Percentiles rank a stretch among this genome's conserved stretches.
Conservation (phyloP, 1,140 invertebrate species). For the Penaeus japonicus region DNA sequence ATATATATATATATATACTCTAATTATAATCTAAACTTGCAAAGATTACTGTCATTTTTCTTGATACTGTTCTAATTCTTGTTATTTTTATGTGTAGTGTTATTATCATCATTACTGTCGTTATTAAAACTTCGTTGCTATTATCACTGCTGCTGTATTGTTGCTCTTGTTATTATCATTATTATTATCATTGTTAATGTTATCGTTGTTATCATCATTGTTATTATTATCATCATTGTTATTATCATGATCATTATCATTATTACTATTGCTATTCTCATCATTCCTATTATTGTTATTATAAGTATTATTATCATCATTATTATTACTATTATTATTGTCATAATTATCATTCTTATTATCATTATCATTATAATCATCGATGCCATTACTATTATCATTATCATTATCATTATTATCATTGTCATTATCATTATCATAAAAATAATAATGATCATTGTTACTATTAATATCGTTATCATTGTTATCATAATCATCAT, state of each 20-base stretch:
- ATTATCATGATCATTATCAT: neutral
- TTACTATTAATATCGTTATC: too few species aligned
- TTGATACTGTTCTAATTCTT: neutral
- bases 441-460: neutral
- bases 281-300: neutral
- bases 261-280: neutral
- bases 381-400: too few species aligned
- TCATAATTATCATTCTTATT: neutral
- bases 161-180: neutral
- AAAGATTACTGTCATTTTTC: constrained; percentile 7
- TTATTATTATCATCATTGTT: neutral
- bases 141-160: neutral
- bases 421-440: neutral
- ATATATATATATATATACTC: too few species aligned
- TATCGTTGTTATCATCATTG: neutral
- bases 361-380: neutral
- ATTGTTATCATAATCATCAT: too few species aligned
- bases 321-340: neutral
- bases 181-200: neutral
- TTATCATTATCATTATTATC: neutral
- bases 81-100: neutral
- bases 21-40: neutral
- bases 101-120: neutral
- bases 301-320: too few species aligned
- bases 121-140: neutral